Evolutionary conservation across 2,888 invertebrate species (phyloP), one percentile per base, ranked within the genome.

Genomic region (Plusia festucae): DNA sequence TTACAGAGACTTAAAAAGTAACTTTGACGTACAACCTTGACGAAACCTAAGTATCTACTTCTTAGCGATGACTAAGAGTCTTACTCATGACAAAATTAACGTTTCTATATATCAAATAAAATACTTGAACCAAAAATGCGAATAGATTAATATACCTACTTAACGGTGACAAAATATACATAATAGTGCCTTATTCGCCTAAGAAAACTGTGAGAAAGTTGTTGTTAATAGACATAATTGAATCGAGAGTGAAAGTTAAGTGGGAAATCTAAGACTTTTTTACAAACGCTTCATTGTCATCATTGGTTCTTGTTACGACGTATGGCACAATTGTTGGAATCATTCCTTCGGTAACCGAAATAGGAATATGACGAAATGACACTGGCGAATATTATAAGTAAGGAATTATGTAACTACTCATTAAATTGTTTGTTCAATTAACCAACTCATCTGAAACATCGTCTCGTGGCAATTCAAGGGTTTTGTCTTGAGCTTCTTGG

Each of bases 161-260:
- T 30, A 9, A 11, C 44, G 58, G 60, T 59, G 34, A 62, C 53
- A 61, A 53, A 72, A 65, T 18, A 52, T 27, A 67, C 15, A 24
- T 71, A 68, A 72, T 32, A 66, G 60, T 69, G 62, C 55, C 60
- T 70, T 76, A 78, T 77, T 75, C 62, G 22, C 20, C 16, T 59
- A 81, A 82, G 78, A 88, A 85, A 85, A 86, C 82, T 85, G 86
- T 91, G 92, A 83, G 93, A 93, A 91, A 91, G 88, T 86, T 82
- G 79, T 82, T 80, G 70, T 80, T 85, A 88, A 86, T 86, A 85
- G 75, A 79, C 78, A 74, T 86, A 88, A 92, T 89, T 90, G 85
- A 86, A 90, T 85, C 68, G 85, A 87, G 81, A 88, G 93, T 86
- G 93, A 93, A 93, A 93, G 92, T 83, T 60, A 78, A 79, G 83